These are phyloP conservation scores for Bagarius yarrelli DNA, from an alignment of 2,113 vertebrate species.

Conservation along the genomic window DNA sequence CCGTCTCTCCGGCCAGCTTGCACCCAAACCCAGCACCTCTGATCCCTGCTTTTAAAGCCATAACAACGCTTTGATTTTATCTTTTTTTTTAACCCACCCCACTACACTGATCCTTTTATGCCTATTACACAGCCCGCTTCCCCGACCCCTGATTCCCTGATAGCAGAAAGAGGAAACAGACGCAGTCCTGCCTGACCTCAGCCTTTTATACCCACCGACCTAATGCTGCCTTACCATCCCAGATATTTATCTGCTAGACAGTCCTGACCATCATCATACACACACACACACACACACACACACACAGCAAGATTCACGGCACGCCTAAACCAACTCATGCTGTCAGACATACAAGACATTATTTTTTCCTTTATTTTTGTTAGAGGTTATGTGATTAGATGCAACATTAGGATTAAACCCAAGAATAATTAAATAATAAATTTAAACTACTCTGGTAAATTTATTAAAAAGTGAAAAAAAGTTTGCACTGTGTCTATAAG, in stretches of 20 bases:
- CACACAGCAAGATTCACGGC: slow-evolving; percentile 31
- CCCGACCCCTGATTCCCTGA: slow-evolving; percentile 66
- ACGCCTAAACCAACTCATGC: slow-evolving; percentile 1
- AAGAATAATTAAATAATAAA: not conserved
- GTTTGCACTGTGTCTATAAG: not conserved
- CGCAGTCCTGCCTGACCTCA: slow-evolving; percentile 72
- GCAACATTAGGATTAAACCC: not conserved
- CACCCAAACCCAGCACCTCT: slow-evolving; percentile 51
- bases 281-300: slow-evolving; percentile 35
- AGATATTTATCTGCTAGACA: slow-evolving; percentile 69
- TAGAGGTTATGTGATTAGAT: not conserved
- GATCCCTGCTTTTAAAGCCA: slow-evolving; percentile 68
- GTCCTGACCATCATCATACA: slow-evolving; percentile 55
- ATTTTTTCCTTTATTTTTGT: not conserved
- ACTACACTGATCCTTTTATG: slow-evolving; percentile 74
- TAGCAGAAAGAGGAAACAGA: slow-evolving; percentile 70
- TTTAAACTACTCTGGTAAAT: not conserved
- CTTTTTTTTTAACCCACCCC: slow-evolving; percentile 67
- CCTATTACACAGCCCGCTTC: slow-evolving; percentile 66
- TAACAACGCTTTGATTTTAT: slow-evolving; percentile 70
- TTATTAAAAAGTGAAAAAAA: not conserved
- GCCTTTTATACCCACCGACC: slow-evolving; percentile 72
- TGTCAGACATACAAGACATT: not conserved
- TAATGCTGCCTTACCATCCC: slow-evolving; percentile 69
- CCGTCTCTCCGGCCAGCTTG: slow-evolving; percentile 33